Evolutionary conservation across 2,113 vertebrate species (phyloP).

Genomic region (Thunnus maccoyii): DNA sequence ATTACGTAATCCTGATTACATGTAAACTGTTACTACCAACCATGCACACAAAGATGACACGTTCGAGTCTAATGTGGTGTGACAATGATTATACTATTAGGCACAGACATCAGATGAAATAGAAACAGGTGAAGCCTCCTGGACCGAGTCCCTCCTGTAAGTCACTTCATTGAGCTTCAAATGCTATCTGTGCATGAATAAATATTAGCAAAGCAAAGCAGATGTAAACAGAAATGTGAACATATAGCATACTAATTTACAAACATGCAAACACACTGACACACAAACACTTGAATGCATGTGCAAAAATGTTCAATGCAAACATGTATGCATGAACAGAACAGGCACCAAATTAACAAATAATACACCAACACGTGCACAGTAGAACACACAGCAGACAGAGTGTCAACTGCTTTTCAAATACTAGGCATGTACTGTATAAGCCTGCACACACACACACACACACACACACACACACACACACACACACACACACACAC

Average conservation of each 20-base stretch:
- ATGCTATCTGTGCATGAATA: background rate
- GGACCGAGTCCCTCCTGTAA: background rate
- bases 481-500: constrained; percentile 20
- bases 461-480: constrained; percentile 24
- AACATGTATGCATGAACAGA: background rate
- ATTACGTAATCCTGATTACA: too few species aligned
- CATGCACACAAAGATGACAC: background rate
- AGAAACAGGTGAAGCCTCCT: background rate
- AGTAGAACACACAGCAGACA: constrained; percentile 3
- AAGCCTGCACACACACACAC: constrained; percentile 2
- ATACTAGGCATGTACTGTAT: background rate
- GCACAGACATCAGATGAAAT: background rate
- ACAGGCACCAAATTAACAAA: background rate
- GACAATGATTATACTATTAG: background rate
- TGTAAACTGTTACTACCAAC: too few species aligned
- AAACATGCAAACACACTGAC: background rate
- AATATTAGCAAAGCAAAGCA: background rate
- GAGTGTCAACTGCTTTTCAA: constrained; percentile 33
- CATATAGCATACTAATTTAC: background rate
- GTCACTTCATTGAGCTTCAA: background rate
- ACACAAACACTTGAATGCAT: background rate
- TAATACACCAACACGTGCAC: background rate
- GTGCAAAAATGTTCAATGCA: background rate
- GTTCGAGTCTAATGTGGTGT: background rate
- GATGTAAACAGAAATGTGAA: background rate